Conservation (phyloP, 2,113 vertebrate genomes). For the Bufo bufo region DNA sequence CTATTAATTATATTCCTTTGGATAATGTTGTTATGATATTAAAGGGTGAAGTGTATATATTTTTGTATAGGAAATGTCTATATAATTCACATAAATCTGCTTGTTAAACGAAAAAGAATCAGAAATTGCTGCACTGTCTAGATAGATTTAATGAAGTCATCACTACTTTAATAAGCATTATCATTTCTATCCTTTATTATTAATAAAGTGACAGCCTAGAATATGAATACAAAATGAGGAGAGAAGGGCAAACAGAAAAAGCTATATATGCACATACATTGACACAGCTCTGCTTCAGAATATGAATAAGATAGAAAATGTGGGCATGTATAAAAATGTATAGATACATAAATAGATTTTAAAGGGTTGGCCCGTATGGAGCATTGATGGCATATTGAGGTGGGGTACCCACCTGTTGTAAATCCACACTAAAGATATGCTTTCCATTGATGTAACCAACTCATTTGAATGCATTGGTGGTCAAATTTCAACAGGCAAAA, state of each 20-base stretch:
- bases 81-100: neutral
- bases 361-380: too few species aligned
- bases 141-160: neutral
- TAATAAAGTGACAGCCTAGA: neutral
- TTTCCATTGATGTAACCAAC: too few species aligned
- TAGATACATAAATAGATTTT: too few species aligned
- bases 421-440: too few species aligned
- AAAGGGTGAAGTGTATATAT: neutral
- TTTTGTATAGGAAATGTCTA: neutral
- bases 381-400: too few species aligned
- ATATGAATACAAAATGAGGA: neutral
- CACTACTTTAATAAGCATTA: neutral
- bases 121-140: neutral
- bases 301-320: neutral
- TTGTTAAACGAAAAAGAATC: neutral
- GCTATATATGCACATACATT: slow-evolving; percentile 1
- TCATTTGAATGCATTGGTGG: too few species aligned
- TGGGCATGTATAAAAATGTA: neutral
- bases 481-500: too few species aligned
- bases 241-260: neutral
- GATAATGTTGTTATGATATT: neutral
- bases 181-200: neutral
- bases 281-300: neutral
- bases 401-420: too few species aligned
- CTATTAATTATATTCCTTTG: neutral